Evolutionary conservation across 2,113 vertebrate species (phyloP).

Genomic region (Probosciger aterrimus): DNA sequence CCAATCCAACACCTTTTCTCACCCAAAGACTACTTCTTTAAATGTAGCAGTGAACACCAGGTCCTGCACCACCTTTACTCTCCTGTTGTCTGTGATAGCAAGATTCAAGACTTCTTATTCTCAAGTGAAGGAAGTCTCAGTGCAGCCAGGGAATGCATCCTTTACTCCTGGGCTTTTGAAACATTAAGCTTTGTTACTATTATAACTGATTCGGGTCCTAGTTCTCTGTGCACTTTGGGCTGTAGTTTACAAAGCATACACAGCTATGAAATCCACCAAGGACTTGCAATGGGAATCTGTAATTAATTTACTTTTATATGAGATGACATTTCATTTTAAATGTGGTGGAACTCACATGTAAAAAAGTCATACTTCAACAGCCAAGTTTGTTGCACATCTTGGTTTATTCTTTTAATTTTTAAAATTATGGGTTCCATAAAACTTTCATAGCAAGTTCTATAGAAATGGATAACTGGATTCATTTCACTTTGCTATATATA

Average conservation of each 20-base stretch:
- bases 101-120: neutral
- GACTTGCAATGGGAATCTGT: neutral
- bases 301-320: neutral
- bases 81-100: neutral
- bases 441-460: neutral
- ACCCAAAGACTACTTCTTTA: neutral
- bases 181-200: neutral
- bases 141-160: neutral
- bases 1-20: neutral
- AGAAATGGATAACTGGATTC: neutral
- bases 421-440: neutral
- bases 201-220: neutral
- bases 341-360: neutral
- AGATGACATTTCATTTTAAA: neutral
- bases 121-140: neutral
- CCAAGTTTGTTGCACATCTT: neutral
- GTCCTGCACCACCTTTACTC: neutral
- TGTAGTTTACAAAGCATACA: neutral
- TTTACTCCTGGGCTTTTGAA: neutral
- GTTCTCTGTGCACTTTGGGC: neutral
- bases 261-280: neutral
- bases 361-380: neutral
- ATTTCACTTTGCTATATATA: neutral
- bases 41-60: neutral
- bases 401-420: neutral